Percentiles rank a stretch among this genome's conserved stretches.
phyloP scores from a whole-genome alignment of 2,113 vertebrate genomes.

The Erythrolamprus reginae region DNA sequence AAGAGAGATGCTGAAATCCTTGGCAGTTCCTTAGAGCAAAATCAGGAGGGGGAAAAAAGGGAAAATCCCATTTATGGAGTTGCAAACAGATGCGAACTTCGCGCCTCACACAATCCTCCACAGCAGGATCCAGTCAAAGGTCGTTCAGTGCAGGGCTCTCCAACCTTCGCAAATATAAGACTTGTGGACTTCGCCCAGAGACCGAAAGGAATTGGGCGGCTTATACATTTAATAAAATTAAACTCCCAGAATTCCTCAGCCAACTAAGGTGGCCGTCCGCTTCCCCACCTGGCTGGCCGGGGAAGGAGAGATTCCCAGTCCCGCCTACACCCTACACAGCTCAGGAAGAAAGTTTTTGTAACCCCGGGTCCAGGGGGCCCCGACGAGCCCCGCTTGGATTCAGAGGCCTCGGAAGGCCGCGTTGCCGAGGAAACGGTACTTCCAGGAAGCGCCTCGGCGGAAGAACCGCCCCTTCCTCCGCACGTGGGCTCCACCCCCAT shows the following conservation, averaged over 20 bases:
- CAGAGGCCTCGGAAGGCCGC: background rate
- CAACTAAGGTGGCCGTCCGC: background rate
- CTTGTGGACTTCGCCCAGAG: too few species aligned
- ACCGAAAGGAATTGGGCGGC: too few species aligned
- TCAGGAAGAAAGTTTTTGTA: too few species aligned
- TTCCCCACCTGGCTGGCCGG: background rate
- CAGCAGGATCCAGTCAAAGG: background rate
- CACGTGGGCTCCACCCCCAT: background rate
- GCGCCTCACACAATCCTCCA: background rate
- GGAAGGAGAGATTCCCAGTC: background rate
- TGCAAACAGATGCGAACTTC: background rate
- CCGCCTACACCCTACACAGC: background rate
- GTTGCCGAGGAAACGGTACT: background rate
- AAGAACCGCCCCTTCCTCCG: background rate
- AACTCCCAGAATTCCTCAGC: too few species aligned
- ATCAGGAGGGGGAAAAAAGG: background rate
- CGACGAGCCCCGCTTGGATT: background rate
- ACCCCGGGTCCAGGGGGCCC: rapidly evolving
- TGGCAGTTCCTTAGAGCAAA: background rate
- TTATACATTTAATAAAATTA: too few species aligned
- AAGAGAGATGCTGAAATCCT: background rate
- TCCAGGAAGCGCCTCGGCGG: background rate
- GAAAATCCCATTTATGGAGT: background rate
- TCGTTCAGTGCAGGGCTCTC: background rate
- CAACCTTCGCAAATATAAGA: too few species aligned